Evolutionary conservation across 1,140 invertebrate species (phyloP).

Genomic region (Antheraea pernyi): DNA sequence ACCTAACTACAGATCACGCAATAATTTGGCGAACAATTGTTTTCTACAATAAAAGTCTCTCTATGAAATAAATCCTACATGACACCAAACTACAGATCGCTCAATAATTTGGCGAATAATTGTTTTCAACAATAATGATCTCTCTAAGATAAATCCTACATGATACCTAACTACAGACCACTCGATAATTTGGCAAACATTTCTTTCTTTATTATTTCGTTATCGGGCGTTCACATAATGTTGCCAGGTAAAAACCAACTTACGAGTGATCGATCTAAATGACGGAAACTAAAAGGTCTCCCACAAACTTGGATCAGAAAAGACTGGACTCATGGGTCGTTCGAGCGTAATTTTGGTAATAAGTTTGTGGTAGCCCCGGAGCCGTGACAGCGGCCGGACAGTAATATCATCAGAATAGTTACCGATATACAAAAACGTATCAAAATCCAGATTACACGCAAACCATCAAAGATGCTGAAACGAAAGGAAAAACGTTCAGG

Average conservation of each 20-base stretch:
- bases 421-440: constrained; percentile 55
- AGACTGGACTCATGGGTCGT: constrained; percentile 51
- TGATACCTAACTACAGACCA: neutral
- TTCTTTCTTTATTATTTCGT: neutral
- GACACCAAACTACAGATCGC: neutral
- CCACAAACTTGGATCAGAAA: constrained; percentile 61
- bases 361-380: constrained; percentile 61
- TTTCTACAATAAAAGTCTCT: too few species aligned
- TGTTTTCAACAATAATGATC: too few species aligned
- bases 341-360: constrained; percentile 29
- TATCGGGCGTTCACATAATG: too few species aligned
- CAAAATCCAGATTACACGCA: constrained; percentile 70
- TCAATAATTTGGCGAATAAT: too few species aligned
- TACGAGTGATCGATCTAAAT: neutral
- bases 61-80: too few species aligned
- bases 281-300: constrained; percentile 31
- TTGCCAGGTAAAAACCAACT: neutral
- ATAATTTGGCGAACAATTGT: too few species aligned
- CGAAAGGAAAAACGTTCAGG: constrained; percentile 42
- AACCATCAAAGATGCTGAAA: constrained; percentile 77
- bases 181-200: neutral
- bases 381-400: constrained; percentile 24
- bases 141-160: neutral
- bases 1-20: neutral
- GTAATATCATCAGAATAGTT: constrained; percentile 45